Conservation (phyloP, 2,888 invertebrate species). For the Selenia dentaria region DNA sequence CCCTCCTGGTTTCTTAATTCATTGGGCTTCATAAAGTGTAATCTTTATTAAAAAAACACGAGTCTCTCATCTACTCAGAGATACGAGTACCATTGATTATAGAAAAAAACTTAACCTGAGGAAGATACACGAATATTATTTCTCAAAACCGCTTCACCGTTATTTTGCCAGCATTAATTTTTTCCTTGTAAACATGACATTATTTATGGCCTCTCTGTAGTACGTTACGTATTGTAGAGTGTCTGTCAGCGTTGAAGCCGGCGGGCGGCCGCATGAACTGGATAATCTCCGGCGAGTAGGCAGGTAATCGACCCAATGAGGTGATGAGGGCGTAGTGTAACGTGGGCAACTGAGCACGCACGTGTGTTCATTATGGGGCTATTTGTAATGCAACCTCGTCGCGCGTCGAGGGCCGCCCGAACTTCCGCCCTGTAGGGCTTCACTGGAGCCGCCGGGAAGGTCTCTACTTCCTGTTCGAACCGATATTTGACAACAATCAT, state of each 20-base stretch:
- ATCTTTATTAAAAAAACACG: too few relatives aligned
- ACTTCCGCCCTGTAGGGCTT: slow-evolving; percentile 72
- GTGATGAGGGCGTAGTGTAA: slow-evolving; percentile 35
- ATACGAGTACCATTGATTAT: too few relatives aligned
- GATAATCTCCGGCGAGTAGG: slow-evolving; percentile 23
- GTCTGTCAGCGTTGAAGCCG: slow-evolving; percentile 12
- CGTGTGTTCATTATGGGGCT: slow-evolving; percentile 75
- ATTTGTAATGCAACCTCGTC: slow-evolving; percentile 79
- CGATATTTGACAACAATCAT: slow-evolving; percentile 73
- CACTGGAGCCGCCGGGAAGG: slow-evolving; percentile 73
- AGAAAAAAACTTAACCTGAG: too few relatives aligned
- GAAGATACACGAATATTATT: too few relatives aligned
- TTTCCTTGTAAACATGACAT: too few relatives aligned
- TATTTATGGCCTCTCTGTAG: too few relatives aligned
- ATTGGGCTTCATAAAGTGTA: too few relatives aligned
- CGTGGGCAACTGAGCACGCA: slow-evolving; percentile 40
- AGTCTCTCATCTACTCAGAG: too few relatives aligned
- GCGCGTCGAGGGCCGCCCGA: slow-evolving; percentile 48
- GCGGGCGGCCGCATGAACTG: slow-evolving; percentile 10
- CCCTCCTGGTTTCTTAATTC: too few relatives aligned
- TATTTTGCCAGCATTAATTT: too few relatives aligned
- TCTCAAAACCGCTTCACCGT: too few relatives aligned
- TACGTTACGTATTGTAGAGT: slow-evolving; percentile 10
- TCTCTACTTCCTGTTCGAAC: slow-evolving; percentile 73
- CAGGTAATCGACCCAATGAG: slow-evolving; percentile 53